Base-by-base conservation (phyloP, 2,113 vertebrate species). In the Labeo catla region DNA sequence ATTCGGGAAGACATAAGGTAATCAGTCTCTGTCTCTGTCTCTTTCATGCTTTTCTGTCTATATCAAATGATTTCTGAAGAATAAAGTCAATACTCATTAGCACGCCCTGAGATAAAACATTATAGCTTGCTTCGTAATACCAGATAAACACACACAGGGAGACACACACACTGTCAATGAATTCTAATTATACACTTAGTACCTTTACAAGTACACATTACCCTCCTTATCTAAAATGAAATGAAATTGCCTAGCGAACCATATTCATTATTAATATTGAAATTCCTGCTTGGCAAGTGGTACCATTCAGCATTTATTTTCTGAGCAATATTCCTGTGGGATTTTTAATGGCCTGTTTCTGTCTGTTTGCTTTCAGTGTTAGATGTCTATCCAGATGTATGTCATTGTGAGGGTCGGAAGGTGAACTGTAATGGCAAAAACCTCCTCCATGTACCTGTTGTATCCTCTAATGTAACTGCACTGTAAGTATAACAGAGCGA, bases 341-440 rank as follows among this genome's bases (percentile, higher is more conserved):
- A 49, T 36, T 49, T 72, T 72, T 76, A 74, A 65, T 61, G 59
- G 13, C 45, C n/a, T 84, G 1, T n/a, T 16, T 83, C 34, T 52
- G 76, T 74, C 39, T 79, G 16, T 57, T 45, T 74, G 83, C 73
- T 86, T 89, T 21, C 87, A 94, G 94, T 89, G 84, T 87, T 95
- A 66, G 89, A 92, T 59, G 68, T 88, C 50, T 84, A 91, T 86
- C 93, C 93, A 0, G 91, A 83, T 21, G 77, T 8, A n/a, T 94
- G 94, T 70, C 47, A 21, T 8, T 95, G 94, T 80, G 54, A 84
- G 76, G 91, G 89, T 50, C 74, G 87, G 10, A 84, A 88, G 3
- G 73, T 94, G 16, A 91, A 93, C 84, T 95, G 94, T 80, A 92
- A 92, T 0, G 72, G 73, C 36, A 92, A 19, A 88, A 87, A 86